phyloP scores from a whole-genome alignment of 2,113 vertebrate genomes.

The Sminthopsis crassicaudata region DNA sequence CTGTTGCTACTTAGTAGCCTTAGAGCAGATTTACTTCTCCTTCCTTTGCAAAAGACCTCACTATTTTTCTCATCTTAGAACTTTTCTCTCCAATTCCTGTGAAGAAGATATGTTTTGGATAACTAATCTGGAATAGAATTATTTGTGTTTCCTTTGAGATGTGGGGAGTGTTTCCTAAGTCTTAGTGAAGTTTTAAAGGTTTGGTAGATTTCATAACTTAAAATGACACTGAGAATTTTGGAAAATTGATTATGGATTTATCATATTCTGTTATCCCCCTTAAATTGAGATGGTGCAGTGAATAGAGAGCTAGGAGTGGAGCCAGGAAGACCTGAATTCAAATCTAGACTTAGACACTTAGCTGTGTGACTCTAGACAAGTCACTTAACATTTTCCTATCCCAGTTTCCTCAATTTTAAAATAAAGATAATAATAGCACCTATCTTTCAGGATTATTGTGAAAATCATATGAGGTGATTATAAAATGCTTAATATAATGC shows the following conservation, averaged over 20 bases:
- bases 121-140: no score
- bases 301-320: neutral
- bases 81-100: no score
- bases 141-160: no score
- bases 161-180: no score
- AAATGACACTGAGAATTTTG: neutral
- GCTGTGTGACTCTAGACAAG: neutral
- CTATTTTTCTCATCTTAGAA: no score
- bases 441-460: neutral
- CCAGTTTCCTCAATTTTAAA: neutral
- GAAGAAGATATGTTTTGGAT: no score
- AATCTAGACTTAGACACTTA: neutral
- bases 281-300: neutral
- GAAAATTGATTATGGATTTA: neutral
- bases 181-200: no score
- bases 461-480: neutral
- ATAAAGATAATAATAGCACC: neutral
- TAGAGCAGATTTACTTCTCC: no score
- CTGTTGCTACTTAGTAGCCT: no score
- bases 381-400: neutral
- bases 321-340: neutral
- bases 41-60: no score
- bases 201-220: no score
- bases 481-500: neutral
- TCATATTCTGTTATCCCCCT: neutral